Evolutionary conservation across 1,140 invertebrate species (phyloP).

Genomic region (Episyrphus balteatus): DNA sequence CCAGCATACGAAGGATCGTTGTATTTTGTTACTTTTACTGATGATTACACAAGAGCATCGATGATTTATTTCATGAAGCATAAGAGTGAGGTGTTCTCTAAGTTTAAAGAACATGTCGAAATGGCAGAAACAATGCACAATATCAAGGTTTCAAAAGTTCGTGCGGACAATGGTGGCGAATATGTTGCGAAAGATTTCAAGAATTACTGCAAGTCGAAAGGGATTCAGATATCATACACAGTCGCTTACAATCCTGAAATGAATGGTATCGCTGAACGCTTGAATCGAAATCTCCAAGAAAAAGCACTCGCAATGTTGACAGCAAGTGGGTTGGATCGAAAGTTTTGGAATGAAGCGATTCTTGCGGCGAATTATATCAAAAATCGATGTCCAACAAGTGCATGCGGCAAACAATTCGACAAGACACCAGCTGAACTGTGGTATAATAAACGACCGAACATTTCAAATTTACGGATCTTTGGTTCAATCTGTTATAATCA

Average conservation of each 20-base stretch:
- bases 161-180: slow-evolving; percentile 25
- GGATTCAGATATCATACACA: slow-evolving; percentile 13
- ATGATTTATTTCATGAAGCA: slow-evolving; percentile 1
- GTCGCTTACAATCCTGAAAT: slow-evolving; percentile 21
- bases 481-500: not conserved
- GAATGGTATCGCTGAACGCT: slow-evolving; percentile 25
- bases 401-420: not conserved
- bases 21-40: slow-evolving; percentile 21
- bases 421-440: slow-evolving; percentile 3
- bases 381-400: not conserved
- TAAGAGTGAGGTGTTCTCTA: slow-evolving; percentile 2
- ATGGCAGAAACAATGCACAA: too few species aligned
- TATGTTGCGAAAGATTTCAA: slow-evolving; percentile 10
- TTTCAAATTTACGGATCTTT: slow-evolving; percentile 1
- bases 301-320: too few species aligned
- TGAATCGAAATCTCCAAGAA: slow-evolving; percentile 20
- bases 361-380: slow-evolving; percentile 2
- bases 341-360: slow-evolving; percentile 24
- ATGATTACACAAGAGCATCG: slow-evolving; percentile 21
- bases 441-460: not conserved
- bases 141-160: too few species aligned
- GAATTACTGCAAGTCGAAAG: slow-evolving; percentile 1
- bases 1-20: slow-evolving; percentile 10
- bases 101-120: too few species aligned
- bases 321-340: too few species aligned